Evolutionary conservation across 2,888 invertebrate genomes (phyloP).

Genomic region (Eupithecia inturbata): DNA sequence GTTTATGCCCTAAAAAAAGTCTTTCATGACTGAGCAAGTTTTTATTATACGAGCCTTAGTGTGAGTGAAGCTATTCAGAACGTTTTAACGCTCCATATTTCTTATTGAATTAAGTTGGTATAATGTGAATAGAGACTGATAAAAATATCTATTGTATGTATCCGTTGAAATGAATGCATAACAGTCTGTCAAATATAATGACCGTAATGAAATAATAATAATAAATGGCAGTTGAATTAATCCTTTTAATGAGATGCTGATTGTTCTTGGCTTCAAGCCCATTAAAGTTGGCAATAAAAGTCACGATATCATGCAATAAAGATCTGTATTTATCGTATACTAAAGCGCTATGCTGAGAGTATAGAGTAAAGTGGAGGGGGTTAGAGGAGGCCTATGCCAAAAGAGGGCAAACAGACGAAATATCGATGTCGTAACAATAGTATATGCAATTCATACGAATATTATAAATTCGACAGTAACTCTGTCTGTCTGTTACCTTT

Average conservation of each 20-base stretch:
- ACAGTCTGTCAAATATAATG: not conserved
- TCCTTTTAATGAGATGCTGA: not conserved
- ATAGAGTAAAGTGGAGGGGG: too few relatives aligned
- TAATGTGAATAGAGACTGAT: not conserved
- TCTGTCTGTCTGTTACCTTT: too few relatives aligned
- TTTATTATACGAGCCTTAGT: too few relatives aligned
- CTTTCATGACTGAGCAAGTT: too few relatives aligned
- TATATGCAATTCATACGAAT: too few relatives aligned
- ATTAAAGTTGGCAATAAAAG: constrained; percentile 2
- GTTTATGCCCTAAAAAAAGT: too few relatives aligned
- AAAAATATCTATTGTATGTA: not conserved
- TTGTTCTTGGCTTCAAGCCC: not conserved
- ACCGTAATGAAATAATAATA: not conserved
- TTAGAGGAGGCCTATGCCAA: too few relatives aligned
- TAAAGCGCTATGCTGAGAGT: too few relatives aligned
- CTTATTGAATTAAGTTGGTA: not conserved
- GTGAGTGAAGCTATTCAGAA: not conserved
- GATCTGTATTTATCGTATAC: not conserved
- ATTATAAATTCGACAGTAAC: too few relatives aligned
- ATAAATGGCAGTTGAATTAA: not conserved
- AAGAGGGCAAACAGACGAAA: too few relatives aligned
- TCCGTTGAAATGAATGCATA: not conserved
- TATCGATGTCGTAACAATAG: too few relatives aligned
- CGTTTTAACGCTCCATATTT: not conserved
- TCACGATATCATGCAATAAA: not conserved